Evolutionary conservation across 2,113 vertebrate species (phyloP).

Genomic region (Chloropsis cyanopogon): DNA sequence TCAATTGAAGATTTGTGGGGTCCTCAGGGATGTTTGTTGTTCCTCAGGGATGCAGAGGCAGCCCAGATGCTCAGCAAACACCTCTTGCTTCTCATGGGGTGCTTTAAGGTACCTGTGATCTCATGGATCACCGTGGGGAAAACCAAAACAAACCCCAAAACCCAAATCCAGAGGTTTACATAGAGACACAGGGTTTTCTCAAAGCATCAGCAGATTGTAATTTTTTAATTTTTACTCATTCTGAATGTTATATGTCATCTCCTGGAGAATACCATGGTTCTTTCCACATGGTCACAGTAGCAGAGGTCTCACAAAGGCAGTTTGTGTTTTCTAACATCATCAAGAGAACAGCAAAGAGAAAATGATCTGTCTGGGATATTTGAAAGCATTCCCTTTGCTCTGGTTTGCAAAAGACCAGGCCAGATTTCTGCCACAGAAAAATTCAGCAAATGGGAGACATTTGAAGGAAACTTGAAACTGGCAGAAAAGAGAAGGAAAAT

Average conservation of each 20-base stretch:
- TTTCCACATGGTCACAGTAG: neutral
- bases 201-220: neutral
- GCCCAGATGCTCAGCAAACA: neutral
- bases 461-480: neutral
- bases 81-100: neutral
- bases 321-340: neutral
- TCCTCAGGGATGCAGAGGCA: neutral
- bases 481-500: neutral
- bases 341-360: neutral
- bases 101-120: accelerated
- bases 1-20: accelerated
- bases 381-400: neutral
- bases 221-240: neutral
- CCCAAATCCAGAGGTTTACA: too few species aligned
- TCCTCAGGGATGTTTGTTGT: neutral
- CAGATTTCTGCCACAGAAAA: constrained; percentile 6
- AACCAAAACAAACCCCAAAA: neutral
- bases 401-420: neutral
- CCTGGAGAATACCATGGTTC: neutral
- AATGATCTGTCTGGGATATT: neutral
- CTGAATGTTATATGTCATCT: neutral
- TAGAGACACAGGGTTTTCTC: neutral
- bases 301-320: neutral
- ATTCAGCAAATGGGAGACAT: neutral
- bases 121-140: neutral